Conservation (phyloP, 2,113 vertebrate genomes). For the Girardinichthys multiradiatus region DNA sequence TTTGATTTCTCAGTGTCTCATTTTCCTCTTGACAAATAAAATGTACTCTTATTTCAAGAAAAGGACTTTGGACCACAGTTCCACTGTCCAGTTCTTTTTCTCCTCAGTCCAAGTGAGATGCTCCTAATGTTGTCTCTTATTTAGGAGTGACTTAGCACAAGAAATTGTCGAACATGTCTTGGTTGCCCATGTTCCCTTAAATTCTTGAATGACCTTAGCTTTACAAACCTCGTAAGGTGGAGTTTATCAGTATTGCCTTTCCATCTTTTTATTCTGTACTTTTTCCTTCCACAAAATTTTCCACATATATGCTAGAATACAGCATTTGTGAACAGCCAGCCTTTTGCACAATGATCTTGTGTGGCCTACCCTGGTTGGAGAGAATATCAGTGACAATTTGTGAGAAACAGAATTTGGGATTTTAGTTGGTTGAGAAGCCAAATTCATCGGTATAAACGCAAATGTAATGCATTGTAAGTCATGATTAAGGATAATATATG, state of each 20-base stretch:
- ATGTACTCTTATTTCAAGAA: background rate
- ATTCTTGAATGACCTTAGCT: background rate
- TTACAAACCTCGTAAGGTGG: background rate
- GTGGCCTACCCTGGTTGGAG: background rate
- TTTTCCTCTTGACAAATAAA: background rate
- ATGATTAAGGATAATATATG: background rate
- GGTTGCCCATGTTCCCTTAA: background rate
- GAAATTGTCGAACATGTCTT: no score
- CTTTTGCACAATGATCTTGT: background rate
- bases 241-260: background rate
- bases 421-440: background rate
- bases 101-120: no score
- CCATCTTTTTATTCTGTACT: background rate
- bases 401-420: no score
- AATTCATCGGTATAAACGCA: background rate
- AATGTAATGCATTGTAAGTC: background rate
- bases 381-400: background rate
- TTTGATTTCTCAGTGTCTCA: no score
- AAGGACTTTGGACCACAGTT: no score
- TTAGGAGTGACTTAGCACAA: no score
- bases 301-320: background rate
- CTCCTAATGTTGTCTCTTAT: no score
- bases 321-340: background rate
- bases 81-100: no score
- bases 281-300: background rate